Conservation (phyloP, 2,888 invertebrate species). For the Exocentrus adspersus region DNA sequence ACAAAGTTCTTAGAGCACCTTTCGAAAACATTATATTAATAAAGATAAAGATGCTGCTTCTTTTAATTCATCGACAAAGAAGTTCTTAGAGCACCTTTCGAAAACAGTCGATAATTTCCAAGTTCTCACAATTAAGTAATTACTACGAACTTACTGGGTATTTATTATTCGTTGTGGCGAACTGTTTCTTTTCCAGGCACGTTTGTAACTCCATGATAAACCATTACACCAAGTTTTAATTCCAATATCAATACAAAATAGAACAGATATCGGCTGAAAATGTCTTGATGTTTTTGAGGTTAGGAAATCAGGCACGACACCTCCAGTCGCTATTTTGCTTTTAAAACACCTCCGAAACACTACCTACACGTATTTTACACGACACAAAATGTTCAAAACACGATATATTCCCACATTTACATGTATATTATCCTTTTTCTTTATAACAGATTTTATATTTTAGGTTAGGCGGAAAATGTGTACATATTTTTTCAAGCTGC, state of each 20-base stretch:
- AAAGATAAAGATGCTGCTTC: no score
- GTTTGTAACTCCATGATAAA: slow-evolving; percentile 65
- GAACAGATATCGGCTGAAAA: no score
- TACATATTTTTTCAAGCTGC: slow-evolving; percentile 43
- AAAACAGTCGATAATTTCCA: no score
- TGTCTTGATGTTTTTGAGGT: slow-evolving; percentile 47
- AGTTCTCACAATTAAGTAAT: slow-evolving; percentile 11
- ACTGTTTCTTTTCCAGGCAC: slow-evolving; percentile 66
- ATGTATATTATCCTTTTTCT: neutral
- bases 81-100: no score
- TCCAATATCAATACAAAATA: slow-evolving; percentile 27
- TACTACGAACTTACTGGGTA: slow-evolving; percentile 37
- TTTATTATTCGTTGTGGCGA: slow-evolving; percentile 53
- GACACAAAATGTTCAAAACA: no score
- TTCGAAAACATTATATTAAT: no score
- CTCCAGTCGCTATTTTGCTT: neutral
- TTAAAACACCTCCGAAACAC: neutral
- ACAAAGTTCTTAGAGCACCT: no score
- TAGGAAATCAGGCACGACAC: slow-evolving; percentile 27
- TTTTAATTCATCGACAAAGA: no score
- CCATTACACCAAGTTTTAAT: slow-evolving; percentile 33
- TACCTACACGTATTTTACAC: neutral
- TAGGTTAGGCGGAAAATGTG: slow-evolving; percentile 45
- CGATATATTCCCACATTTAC: neutral
- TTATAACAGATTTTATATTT: slow-evolving; percentile 37